These are phyloP conservation scores for Cossypha heuglini DNA, from an alignment of 2,797 vertebrate species.

Conservation along the genomic window DNA sequence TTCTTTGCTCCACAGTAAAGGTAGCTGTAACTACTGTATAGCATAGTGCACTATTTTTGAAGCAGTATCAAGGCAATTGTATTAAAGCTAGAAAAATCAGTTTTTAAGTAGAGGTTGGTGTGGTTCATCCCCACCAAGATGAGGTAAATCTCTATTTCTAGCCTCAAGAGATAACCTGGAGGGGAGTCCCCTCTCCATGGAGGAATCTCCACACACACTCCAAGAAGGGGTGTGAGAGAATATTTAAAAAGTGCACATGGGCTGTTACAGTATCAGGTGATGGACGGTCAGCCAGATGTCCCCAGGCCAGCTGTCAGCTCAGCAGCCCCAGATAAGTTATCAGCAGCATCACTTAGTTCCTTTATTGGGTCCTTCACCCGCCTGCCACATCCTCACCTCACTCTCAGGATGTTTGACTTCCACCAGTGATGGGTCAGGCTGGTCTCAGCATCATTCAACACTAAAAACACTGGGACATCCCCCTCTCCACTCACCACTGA, in stretches of 20 bases:
- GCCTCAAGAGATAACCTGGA: neutral
- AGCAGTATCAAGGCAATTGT: accelerated
- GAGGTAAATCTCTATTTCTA: neutral
- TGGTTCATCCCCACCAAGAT: neutral
- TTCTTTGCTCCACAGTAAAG: neutral
- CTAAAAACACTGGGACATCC: accelerated
- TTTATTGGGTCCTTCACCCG: neutral
- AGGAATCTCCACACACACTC: neutral
- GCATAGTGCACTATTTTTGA: neutral
- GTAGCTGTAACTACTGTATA: neutral
- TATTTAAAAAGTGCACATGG: neutral
- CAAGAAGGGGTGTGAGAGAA: neutral
- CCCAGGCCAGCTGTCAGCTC: neutral
- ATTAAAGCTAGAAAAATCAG: neutral
- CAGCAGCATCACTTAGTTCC: neutral
- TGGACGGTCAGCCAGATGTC: neutral
- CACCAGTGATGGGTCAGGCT: neutral
- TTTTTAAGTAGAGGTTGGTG: neutral
- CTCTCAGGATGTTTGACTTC: neutral
- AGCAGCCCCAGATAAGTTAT: neutral
- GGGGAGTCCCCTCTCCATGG: neutral
- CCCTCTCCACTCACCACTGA: neutral
- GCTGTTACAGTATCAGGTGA: neutral
- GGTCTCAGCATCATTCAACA: neutral
- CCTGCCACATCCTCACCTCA: neutral